Evolutionary conservation across 2,113 vertebrate genomes (phyloP).

Genomic region (Camelus bactrianus): DNA sequence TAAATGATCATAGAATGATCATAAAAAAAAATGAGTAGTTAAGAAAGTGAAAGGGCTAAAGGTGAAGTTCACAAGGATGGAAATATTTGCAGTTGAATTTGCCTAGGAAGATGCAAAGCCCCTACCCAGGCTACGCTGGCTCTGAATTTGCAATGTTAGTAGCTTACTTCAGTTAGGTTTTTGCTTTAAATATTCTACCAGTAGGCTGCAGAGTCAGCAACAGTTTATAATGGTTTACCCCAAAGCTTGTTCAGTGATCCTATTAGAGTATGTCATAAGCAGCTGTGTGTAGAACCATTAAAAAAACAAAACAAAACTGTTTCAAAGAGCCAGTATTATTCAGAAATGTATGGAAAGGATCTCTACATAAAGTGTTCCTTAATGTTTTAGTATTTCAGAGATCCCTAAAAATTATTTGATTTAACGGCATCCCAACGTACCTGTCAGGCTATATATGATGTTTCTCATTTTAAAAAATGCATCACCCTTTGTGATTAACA

Average conservation of each 20-base stretch:
- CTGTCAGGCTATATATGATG: background rate
- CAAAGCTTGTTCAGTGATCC: background rate
- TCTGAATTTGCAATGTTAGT: background rate
- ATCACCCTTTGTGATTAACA: background rate
- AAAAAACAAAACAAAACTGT: background rate
- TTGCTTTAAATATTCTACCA: background rate
- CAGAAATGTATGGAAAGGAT: background rate
- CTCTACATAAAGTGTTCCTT: background rate
- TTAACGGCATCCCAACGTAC: constrained; percentile 3
- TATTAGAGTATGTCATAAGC: background rate
- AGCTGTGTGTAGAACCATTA: background rate
- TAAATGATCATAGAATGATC: background rate
- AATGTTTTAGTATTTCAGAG: constrained; percentile 39
- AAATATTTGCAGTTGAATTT: background rate
- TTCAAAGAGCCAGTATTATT: background rate
- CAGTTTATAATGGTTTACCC: background rate
- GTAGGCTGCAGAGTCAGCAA: background rate
- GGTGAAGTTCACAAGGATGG: background rate
- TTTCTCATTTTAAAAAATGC: constrained; percentile 3
- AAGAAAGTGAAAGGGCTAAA: background rate
- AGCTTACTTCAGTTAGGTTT: background rate
- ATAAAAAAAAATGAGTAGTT: background rate
- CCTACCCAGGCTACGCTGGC: background rate
- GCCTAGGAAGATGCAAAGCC: background rate
- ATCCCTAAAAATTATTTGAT: constrained; percentile 25